Evolutionary conservation across 1,140 invertebrate genomes (phyloP).

Genomic region (Coptotermes formosanus): DNA sequence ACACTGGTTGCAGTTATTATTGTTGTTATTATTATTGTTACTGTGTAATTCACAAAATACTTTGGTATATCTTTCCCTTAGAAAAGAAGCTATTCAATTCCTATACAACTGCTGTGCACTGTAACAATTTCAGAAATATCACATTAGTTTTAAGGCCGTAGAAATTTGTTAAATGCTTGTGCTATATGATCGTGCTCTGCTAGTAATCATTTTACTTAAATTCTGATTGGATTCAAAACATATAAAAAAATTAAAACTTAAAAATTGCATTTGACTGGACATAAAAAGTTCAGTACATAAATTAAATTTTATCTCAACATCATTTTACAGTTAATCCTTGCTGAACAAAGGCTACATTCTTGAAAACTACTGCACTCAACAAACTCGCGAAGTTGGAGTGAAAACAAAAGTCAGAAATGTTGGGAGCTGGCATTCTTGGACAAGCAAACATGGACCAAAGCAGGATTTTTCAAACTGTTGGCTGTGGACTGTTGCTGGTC

Average conservation of each 20-base stretch:
- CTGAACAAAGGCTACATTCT: too few species aligned
- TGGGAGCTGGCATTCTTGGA: too few species aligned
- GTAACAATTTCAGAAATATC: constrained; percentile 2
- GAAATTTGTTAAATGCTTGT: neutral
- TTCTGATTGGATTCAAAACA: neutral
- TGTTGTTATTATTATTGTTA: neutral
- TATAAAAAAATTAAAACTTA: neutral
- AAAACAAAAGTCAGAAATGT: too few species aligned
- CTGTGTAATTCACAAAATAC: neutral
- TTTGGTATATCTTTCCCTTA: neutral
- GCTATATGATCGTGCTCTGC: neutral
- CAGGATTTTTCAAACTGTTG: too few species aligned
- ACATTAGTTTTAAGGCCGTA: constrained; percentile 23
- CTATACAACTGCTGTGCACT: neutral
- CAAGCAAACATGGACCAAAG: too few species aligned
- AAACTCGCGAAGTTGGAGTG: too few species aligned
- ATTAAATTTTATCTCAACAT: neutral
- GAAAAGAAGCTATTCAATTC: neutral
- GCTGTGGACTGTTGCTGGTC: too few species aligned
- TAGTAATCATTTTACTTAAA: neutral
- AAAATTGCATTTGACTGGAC: neutral
- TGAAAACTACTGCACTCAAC: too few species aligned
- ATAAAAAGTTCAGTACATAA: neutral
- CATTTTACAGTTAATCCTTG: neutral
- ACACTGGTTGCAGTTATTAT: neutral